Evolutionary conservation across 1,140 invertebrate species (phyloP).

Genomic region (Radopholus similis): DNA sequence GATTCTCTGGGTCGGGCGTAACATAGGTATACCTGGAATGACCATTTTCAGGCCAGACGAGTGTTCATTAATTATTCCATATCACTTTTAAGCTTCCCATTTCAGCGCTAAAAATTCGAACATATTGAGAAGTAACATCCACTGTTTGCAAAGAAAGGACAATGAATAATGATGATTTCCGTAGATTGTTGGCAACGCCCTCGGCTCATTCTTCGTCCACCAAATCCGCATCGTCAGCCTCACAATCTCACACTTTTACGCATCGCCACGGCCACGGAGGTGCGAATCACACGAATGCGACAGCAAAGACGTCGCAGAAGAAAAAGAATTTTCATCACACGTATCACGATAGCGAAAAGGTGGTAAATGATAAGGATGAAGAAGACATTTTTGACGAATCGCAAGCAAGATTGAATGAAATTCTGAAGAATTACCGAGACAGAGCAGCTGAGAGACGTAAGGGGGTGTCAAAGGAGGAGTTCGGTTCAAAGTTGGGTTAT

Average conservation of each 20-base stretch:
- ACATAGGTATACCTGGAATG: too few relatives aligned
- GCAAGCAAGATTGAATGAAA: constrained; percentile 44
- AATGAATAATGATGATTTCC: constrained; percentile 55
- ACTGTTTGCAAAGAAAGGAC: neutral
- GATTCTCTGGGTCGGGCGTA: too few relatives aligned
- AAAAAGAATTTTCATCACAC: constrained; percentile 26
- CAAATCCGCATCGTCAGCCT: constrained; percentile 11
- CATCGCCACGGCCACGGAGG: constrained; percentile 32
- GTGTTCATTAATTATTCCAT: too few relatives aligned
- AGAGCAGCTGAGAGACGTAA: constrained; percentile 85
- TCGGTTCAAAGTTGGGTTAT: constrained; percentile 7
- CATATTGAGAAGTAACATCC: neutral
- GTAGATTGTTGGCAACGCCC: constrained; percentile 43
- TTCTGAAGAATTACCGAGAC: constrained; percentile 56
- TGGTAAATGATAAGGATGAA: constrained; percentile 34
- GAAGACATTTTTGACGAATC: constrained; percentile 50
- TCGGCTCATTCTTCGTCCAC: neutral
- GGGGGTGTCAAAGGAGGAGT: constrained; percentile 63
- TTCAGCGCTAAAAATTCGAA: neutral
- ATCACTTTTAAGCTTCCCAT: neutral
- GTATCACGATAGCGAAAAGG: constrained; percentile 27
- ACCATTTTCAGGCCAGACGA: too few relatives aligned
- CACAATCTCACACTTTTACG: constrained; percentile 47
- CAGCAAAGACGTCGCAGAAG: constrained; percentile 25
- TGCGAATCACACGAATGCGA: constrained; percentile 13